Evolutionary conservation across 1,140 invertebrate genomes (phyloP), one percentile per base, ranked within the genome.

Genomic region (Ips typographus): DNA sequence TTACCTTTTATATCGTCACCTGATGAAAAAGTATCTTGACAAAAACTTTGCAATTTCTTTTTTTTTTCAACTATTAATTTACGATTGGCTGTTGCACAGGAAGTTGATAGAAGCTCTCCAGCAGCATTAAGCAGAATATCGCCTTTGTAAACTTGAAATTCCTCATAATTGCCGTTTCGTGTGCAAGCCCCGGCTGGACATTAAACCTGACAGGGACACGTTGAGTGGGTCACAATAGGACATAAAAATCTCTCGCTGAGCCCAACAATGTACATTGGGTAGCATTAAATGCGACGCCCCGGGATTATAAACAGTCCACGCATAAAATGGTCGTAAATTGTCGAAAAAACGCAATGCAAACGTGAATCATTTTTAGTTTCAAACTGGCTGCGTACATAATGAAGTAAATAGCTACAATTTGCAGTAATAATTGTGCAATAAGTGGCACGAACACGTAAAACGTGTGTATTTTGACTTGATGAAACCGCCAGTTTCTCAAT

Each of bases 141-240:
- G 22, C 22, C 22, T 22, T 22, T 22, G 22, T 22, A 22, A 22
- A 22, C 22, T 22, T 22, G 22, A 22, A 22, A 22, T 22, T 22
- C 22, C 22, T 22, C 22, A 22, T 22, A 22, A 22, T 22, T 22
- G 22, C 22, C 22, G 22, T 22, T 22, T 22, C 22, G 22, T 22
- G 22, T 22, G 22, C 22, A 22, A 22, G 22, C 22, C 22, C 22
- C 22, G 22, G 22, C 42, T 51, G 64, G 64, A 36, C 49, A 57
- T 56, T 58, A 65, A 65, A 57, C 8, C 53, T 65, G 64, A 43
- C 64, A 47, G 44, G 40, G 4, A 42, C 51, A 65, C 52, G 52
- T 42, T 40, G 64, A 65, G 64, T 65, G 64, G 64, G 64, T 53
- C 64, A 65, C 64, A 65, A 65, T 65, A 65, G 52, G 56, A 57